phyloP scores from a whole-genome alignment of 2,888 invertebrate species.

The Habrosyne pyritoides region DNA sequence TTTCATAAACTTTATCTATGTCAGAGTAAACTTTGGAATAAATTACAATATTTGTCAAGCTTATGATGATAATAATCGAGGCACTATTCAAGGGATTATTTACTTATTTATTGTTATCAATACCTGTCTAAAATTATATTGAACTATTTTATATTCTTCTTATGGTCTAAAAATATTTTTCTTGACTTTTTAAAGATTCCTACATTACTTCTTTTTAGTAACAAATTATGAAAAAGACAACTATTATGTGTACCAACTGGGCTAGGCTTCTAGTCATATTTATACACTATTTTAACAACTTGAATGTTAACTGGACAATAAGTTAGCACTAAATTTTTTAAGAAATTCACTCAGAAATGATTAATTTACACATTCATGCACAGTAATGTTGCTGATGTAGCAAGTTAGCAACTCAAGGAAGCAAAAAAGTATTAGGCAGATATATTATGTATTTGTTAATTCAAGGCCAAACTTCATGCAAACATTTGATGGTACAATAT shows the following conservation, averaged over 20 bases:
- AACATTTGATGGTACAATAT: conserved; percentile 1
- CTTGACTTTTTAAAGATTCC: no score
- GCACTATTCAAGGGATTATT: no score
- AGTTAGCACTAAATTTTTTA: neutral
- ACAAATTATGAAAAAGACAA: no score
- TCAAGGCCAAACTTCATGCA: conserved; percentile 7
- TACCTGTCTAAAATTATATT: no score
- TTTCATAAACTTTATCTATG: neutral
- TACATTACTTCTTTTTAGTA: no score
- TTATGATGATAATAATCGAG: neutral
- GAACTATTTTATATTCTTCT: no score
- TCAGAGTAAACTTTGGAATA: neutral
- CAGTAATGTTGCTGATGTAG: neutral
- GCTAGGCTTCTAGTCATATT: no score
- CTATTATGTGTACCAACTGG: no score
- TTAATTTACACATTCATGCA: neutral
- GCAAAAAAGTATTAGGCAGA: neutral
- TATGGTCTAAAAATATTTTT: no score
- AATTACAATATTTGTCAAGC: neutral
- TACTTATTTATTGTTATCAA: no score
- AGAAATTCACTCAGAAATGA: neutral
- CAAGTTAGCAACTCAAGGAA: conserved; percentile 1
- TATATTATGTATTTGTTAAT: neutral
- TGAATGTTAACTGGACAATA: neutral
- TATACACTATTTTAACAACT: neutral